phyloP scores from a whole-genome alignment of 2,113 vertebrate genomes.

The Colinus virginianus region DNA sequence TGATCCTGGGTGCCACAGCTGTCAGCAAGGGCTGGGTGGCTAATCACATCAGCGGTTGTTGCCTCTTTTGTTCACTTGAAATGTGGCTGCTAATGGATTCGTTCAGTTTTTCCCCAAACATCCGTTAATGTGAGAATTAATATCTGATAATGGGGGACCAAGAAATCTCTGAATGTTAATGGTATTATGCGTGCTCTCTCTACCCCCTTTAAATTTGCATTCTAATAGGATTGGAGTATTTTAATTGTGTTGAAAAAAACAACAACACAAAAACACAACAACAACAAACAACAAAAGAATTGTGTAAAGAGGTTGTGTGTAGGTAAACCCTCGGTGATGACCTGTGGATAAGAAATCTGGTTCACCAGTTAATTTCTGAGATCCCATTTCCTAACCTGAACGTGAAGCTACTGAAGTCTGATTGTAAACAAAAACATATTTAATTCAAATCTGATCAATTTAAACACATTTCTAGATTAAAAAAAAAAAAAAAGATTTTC shows the following conservation, averaged over 20 bases:
- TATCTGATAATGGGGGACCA: conserved; percentile 61
- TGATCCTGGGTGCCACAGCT: conserved; percentile 3
- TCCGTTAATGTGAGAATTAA: conserved; percentile 62
- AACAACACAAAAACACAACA: too few species aligned
- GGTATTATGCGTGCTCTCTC: conserved; percentile 25
- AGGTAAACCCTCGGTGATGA: not conserved
- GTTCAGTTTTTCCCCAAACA: not conserved
- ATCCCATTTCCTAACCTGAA: not conserved
- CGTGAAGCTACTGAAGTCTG: not conserved
- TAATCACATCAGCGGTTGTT: conserved; percentile 37
- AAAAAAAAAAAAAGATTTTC: conserved; percentile 33
- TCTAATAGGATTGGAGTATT: conserved; percentile 55
- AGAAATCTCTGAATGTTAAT: conserved; percentile 61
- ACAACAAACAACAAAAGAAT: not conserved
- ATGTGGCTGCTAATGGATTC: conserved; percentile 56
- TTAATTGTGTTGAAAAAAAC: not conserved
- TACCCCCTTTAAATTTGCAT: conserved; percentile 61
- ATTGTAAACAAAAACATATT: conserved; percentile 36
- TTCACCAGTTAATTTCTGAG: not conserved
- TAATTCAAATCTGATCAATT: conserved; percentile 5
- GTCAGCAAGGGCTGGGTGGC: not conserved
- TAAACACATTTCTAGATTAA: not conserved
- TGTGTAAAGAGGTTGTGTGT: not conserved
- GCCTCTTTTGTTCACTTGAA: conserved; percentile 47
- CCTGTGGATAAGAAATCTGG: not conserved